Conservation (phyloP, 1,140 invertebrate species). For the Bombus breviceps region DNA sequence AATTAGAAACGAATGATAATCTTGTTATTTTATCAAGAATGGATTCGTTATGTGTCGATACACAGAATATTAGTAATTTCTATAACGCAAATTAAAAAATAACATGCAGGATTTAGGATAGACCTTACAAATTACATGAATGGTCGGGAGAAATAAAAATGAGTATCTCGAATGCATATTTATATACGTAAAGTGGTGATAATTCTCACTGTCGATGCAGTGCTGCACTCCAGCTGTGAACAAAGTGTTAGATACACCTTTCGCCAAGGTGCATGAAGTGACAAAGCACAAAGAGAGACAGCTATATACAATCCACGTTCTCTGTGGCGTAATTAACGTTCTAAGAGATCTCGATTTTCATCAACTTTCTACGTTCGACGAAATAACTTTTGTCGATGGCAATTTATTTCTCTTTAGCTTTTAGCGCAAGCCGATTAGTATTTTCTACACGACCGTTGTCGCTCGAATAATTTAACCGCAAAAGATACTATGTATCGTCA, state of each 20-base stretch:
- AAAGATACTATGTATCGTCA: neutral
- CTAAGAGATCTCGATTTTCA: slow-evolving; percentile 2
- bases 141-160: slow-evolving; percentile 70
- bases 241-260: slow-evolving; percentile 79
- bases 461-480: neutral
- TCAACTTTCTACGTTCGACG: neutral
- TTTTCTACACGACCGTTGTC: neutral
- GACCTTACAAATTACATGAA: slow-evolving; percentile 75
- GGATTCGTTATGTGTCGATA: neutral
- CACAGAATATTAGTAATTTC: slow-evolving; percentile 8
- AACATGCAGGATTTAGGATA: slow-evolving; percentile 58
- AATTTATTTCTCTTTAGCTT: neutral
- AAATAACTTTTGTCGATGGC: neutral
- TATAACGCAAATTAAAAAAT: slow-evolving; percentile 54
- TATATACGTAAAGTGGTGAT: slow-evolving; percentile 71
- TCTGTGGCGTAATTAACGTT: slow-evolving; percentile 46
- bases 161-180: slow-evolving; percentile 55
- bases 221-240: slow-evolving; percentile 80
- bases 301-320: slow-evolving; percentile 72
- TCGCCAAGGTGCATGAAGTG: slow-evolving; percentile 75
- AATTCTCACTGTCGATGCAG: slow-evolving; percentile 79
- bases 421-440: neutral
- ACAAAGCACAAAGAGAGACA: slow-evolving; percentile 70
- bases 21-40: neutral
- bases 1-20: neutral